Percentiles rank a stretch among this genome's conserved stretches.
Conservation (phyloP, 1,140 invertebrate species). For the Araneus ventricosus region DNA sequence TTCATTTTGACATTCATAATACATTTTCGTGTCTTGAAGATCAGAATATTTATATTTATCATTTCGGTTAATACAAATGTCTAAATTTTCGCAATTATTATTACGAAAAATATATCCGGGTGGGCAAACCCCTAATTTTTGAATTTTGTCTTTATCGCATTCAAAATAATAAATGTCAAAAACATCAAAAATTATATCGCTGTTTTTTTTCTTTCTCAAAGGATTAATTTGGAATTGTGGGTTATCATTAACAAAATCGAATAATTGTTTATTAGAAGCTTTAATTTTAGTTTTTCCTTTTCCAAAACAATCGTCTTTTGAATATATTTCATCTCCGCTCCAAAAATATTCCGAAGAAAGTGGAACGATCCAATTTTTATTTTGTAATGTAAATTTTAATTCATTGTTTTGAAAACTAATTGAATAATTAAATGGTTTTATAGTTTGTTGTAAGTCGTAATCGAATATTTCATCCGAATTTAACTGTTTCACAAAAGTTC, state of each 20-base stretch:
- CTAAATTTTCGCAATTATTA: neutral
- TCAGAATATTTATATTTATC: conserved; percentile 3
- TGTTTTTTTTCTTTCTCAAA: neutral
- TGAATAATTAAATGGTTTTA: neutral
- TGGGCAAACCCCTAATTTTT: neutral
- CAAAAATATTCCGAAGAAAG: neutral
- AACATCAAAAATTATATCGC: neutral
- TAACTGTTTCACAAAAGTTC: neutral
- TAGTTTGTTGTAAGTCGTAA: neutral
- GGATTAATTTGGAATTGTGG: neutral
- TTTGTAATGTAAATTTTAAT: neutral
- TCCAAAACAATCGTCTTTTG: neutral
- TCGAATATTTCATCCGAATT: neutral
- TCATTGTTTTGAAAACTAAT: neutral
- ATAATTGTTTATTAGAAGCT: neutral
- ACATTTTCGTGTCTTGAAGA: neutral
- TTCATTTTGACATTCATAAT: neutral
- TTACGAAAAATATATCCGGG: neutral
- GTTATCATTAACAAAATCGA: neutral
- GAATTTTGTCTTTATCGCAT: neutral
- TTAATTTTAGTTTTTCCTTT: neutral
- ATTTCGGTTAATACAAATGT: neutral
- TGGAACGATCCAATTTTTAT: conserved; percentile 4
- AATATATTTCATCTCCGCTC: neutral
- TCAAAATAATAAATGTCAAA: neutral